A percentile compares a stretch with the other conserved stretches of the same genome.
phyloP scores from a whole-genome alignment of 2,888 invertebrate genomes.

The Plemyria rubiginata region DNA sequence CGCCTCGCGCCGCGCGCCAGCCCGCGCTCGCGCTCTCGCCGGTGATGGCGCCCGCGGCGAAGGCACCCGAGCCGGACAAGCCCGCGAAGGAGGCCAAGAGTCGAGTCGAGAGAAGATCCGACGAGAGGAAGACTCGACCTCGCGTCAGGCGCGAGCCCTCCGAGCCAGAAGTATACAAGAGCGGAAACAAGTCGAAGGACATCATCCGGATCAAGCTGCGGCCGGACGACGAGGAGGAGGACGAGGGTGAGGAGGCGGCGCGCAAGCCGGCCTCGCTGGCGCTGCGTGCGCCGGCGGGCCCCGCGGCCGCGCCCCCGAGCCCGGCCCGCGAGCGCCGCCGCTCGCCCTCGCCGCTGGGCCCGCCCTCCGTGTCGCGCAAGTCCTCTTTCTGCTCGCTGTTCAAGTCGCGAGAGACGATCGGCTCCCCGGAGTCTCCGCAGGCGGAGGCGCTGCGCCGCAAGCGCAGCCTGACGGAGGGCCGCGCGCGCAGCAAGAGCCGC shows the following conservation, averaged over 20 bases:
- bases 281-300: constrained; percentile 51
- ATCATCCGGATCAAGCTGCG: constrained; percentile 88
- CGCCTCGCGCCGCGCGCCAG: constrained; percentile 37
- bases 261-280: constrained; percentile 87
- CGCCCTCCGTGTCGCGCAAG: constrained; percentile 87
- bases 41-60: constrained; percentile 18
- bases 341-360: constrained; percentile 88
- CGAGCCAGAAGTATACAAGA: constrained; percentile 69
- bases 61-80: constrained; percentile 50
- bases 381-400: constrained; percentile 93
- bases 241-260: constrained; percentile 59
- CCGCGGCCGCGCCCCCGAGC: constrained; percentile 43
- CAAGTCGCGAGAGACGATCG: constrained; percentile 88
- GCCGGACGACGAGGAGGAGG: constrained; percentile 89
- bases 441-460: constrained; percentile 75
- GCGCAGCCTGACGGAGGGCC: constrained; percentile 73
- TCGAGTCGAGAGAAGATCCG: constrained; percentile 58
- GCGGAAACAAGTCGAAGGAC: constrained; percentile 65
- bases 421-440: constrained; percentile 87
- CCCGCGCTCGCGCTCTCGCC: constrained; percentile 36
- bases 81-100: constrained; percentile 64
- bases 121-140: constrained; percentile 65
- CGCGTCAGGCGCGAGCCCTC: constrained; percentile 62
- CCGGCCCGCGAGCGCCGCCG: constrained; percentile 46
- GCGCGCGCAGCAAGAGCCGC: constrained; percentile 88